Evolutionary conservation across 2,888 invertebrate genomes (phyloP), one percentile per base, ranked within the genome.

Genomic region (Heliconius hortense): DNA sequence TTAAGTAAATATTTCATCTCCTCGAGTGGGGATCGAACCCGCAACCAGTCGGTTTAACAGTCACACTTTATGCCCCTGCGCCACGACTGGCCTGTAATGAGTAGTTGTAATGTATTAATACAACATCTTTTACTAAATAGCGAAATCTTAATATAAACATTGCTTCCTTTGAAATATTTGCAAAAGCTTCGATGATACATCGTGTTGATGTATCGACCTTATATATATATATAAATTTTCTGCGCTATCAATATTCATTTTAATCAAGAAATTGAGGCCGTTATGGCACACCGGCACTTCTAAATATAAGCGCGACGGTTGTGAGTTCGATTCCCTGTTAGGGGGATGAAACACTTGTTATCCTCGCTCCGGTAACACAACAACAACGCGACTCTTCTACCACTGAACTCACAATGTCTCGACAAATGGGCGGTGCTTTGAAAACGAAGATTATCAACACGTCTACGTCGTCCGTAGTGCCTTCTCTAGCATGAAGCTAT

Each of bases 111-210:
- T 53, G 8, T 21, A 56, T n/a, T 60, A 60, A 60, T 26, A 26
- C 0, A 24, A 60, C 15, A 13, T 26, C 5, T 26, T 18, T 60
- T 7, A 60, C 15, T 26, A 60, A 60, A 26, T 15, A 24, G 24
- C 13, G 13, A 39, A 64, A 35, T n/a, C 24, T 21, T 39, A 66
- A 66, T 39, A 13, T 39, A 39, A 66, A n/a, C 35, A 67, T n/a
- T 18, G 24, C 72, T 73, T 73, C 62, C 56, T 71, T 62, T 26
- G 18, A 68, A 66, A 26, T 66, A 66, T 66, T 66, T 18, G 39
- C 35, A 24, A 35, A 66, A 39, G 24, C 24, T 15, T 2, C 24
- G n/a, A 35, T 18, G 66, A 39, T 35, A 13, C 24, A 66, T 39
- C 15, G 66, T 66, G 39, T 66, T 66, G 18, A 39, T 39, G 15